Evolutionary conservation across 2,113 vertebrate genomes (phyloP).

Genomic region (Dasypus novemcinctus): DNA sequence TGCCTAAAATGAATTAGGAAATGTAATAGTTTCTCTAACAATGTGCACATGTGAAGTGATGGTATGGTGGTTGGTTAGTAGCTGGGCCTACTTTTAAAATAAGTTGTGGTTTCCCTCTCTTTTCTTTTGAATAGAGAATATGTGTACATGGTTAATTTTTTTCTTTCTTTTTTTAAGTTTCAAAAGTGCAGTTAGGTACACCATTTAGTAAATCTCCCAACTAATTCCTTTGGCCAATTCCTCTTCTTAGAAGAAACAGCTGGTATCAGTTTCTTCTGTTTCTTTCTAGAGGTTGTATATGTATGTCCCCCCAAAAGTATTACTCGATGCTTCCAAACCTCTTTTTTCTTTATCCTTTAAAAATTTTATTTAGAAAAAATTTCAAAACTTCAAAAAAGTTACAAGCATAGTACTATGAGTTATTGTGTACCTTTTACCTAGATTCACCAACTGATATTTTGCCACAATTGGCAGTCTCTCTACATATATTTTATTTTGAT

Average conservation of each 20-base stretch:
- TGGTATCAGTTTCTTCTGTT: background rate
- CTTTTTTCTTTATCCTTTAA: background rate
- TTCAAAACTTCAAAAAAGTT: background rate
- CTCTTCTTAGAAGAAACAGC: background rate
- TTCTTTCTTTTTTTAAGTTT: background rate
- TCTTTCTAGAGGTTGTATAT: background rate
- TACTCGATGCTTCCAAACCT: background rate
- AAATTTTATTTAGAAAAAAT: background rate
- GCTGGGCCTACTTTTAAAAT: background rate
- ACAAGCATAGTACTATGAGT: background rate
- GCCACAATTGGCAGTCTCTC: background rate
- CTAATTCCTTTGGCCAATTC: background rate
- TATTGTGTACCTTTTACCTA: background rate
- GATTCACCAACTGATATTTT: background rate
- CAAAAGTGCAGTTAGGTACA: background rate
- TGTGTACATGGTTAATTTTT: background rate
- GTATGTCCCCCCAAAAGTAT: background rate
- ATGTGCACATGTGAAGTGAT: background rate
- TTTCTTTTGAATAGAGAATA: background rate
- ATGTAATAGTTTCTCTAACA: background rate
- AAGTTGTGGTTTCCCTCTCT: background rate
- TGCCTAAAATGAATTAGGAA: background rate
- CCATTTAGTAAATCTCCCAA: background rate
- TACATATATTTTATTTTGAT: background rate
- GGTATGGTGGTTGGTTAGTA: background rate